Evolutionary conservation across 92 coral and sea anemone genomes (phyloP), one percentile per base, ranked within the genome.

Genomic region (Metridium senile): DNA sequence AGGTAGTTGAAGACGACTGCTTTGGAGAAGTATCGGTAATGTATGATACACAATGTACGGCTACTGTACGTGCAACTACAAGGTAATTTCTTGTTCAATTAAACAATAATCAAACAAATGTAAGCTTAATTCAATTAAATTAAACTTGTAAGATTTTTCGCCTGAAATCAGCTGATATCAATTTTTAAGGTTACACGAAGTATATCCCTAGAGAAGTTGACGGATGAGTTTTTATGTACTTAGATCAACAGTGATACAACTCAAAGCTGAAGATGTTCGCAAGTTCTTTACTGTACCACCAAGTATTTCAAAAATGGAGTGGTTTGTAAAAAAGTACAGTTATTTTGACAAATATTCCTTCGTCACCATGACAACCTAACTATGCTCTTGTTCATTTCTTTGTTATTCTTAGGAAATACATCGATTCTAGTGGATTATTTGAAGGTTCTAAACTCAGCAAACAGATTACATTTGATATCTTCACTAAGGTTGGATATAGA

Each of bases 21-120:
- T 91, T 91, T 80, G 97, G 97, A 25, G 97, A 91, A 56, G 91
- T 89, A 25, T 89, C 97, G 1, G 87, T 86, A 4, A 75, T 91
- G 56, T 91, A 85, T 80, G 74, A 72, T 3, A 85, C 73, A 32
- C 82, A 74, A 29, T 91, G 97, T 43, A 91, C 93, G 17, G 97
- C 91, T 53, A 88, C 86, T 53, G 93, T 89, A 29, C 75, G 82
- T 29, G 82, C 86, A 1, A 51, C 63, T 18, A 45, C 84, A 57
- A 87, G 96, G 96, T 90, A 13, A 23, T 52, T 45, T 29, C n/a
- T n/a, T n/a, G n/a, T n/a, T n/a, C n/a, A n/a, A n/a, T n/a, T n/a
- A n/a, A n/a, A n/a, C n/a, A n/a, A n/a, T n/a, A n/a, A n/a, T n/a
- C n/a, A n/a, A n/a, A n/a, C n/a, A n/a, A n/a, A n/a, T n/a, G n/a